A percentile compares a stretch with the other conserved stretches of the same genome.
Evolutionary conservation across 2,797 vertebrate genomes (phyloP).

Genomic region (Adelosebastes latens): DNA sequence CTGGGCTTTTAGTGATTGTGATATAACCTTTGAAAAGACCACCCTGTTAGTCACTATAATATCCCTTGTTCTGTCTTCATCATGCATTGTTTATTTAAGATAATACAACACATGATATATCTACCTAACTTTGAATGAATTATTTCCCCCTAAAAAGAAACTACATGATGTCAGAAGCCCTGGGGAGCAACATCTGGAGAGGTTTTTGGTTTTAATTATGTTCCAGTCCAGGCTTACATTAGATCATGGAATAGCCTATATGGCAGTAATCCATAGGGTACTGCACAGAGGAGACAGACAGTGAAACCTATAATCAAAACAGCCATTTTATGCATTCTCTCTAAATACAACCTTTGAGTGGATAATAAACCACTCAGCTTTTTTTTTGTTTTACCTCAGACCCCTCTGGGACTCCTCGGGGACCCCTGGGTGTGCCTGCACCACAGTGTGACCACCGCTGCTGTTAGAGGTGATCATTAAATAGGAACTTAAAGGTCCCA

Average conservation of each 20-base stretch:
- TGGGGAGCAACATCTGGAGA: slow-evolving; percentile 19
- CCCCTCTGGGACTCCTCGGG: not conserved
- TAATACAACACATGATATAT: slow-evolving; percentile 1
- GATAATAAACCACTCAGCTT: slow-evolving; percentile 17
- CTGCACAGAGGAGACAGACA: slow-evolving; percentile 5
- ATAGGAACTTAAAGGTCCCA: slow-evolving; percentile 44
- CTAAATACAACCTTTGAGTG: slow-evolving; percentile 2
- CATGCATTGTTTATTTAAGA: not conserved
- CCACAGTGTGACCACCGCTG: slow-evolving; percentile 2
- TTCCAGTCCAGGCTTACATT: slow-evolving; percentile 26
- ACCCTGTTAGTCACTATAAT: not conserved
- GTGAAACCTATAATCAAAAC: slow-evolving; percentile 11
- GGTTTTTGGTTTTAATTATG: slow-evolving; percentile 26
- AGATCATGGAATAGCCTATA: slow-evolving; percentile 25
- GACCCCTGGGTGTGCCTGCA: not conserved
- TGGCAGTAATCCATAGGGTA: not conserved
- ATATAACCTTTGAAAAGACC: not conserved
- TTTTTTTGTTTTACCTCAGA: slow-evolving; percentile 10
- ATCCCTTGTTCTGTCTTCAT: not conserved
- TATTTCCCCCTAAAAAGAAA: slow-evolving; percentile 15
- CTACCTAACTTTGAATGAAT: not conserved
- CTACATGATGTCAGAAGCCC: slow-evolving; percentile 6
- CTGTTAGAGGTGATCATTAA: not conserved
- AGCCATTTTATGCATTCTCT: not conserved
- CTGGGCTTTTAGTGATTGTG: not conserved